Evolutionary conservation across 2,797 vertebrate species (phyloP).

Genomic region (Thaleichthys pacificus): DNA sequence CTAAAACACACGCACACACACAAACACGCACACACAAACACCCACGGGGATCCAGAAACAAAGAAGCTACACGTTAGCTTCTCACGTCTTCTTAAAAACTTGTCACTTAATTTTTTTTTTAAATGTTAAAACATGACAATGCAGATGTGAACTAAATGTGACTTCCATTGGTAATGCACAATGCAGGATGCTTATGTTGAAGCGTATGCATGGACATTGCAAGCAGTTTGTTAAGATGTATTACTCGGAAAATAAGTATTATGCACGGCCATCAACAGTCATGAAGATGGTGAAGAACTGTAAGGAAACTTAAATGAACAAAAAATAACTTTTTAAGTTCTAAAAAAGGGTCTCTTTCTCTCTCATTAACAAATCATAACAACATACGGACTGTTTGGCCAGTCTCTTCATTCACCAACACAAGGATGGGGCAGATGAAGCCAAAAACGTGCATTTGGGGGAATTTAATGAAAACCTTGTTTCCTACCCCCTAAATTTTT

Average conservation of each 20-base stretch:
- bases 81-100: constrained; percentile 10
- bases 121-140: constrained; percentile 61
- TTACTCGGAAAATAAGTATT: constrained; percentile 64
- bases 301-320: constrained; percentile 72
- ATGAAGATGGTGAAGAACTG: constrained; percentile 76
- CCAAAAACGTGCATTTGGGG: constrained; percentile 83
- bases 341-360: constrained; percentile 58
- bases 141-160: constrained; percentile 68
- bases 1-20: constrained; percentile 69
- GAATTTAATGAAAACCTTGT: constrained; percentile 85
- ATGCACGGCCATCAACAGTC: constrained; percentile 75
- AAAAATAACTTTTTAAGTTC: constrained; percentile 66
- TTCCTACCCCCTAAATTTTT: constrained; percentile 99
- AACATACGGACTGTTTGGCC: constrained; percentile 84
- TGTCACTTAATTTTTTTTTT: constrained; percentile 54
- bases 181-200: constrained; percentile 61
- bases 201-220: constrained; percentile 68
- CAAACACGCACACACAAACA: constrained; percentile 6
- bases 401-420: constrained; percentile 90
- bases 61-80: constrained; percentile 49
- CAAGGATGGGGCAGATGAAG: constrained; percentile 86
- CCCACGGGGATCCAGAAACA: constrained; percentile 51
- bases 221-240: constrained; percentile 68
- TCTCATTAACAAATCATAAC: constrained; percentile 75
- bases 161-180: constrained; percentile 52